Evolutionary conservation across 2,113 vertebrate species (phyloP).

Genomic region (Toxotes jaculatrix): DNA sequence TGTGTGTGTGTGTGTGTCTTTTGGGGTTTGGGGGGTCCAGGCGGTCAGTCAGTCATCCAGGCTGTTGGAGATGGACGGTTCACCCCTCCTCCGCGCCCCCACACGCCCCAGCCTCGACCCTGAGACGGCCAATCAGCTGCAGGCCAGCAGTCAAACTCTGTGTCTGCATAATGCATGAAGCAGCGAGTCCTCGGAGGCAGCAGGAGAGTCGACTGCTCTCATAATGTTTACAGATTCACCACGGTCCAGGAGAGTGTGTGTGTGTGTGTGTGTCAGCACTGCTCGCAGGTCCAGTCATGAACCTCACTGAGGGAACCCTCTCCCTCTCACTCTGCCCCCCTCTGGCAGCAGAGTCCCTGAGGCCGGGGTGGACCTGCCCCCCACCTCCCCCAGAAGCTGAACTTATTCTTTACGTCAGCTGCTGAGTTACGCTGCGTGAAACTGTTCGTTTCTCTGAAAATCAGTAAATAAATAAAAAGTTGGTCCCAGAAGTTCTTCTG

Average conservation of each 20-base stretch:
- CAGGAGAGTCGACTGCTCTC: constrained; percentile 33
- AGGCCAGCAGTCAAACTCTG: constrained; percentile 81
- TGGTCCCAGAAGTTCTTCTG: too few relatives aligned
- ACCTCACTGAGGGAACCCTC: constrained; percentile 31
- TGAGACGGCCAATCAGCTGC: constrained; percentile 74
- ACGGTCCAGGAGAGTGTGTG: constrained; percentile 12
- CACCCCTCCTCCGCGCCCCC: background rate
- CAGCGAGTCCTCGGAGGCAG: constrained; percentile 53
- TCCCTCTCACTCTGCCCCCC: constrained; percentile 1
- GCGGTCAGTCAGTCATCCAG: constrained; percentile 40
- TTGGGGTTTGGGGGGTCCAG: constrained; percentile 18
- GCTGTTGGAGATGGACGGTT: constrained; percentile 52
- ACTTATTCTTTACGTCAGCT: too few relatives aligned
- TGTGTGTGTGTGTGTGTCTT: constrained; percentile 21
- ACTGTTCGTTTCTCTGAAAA: too few relatives aligned
- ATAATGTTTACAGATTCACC: constrained; percentile 63
- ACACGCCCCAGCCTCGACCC: constrained; percentile 46
- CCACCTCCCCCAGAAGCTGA: too few relatives aligned
- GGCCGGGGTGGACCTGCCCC: too few relatives aligned
- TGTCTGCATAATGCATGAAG: constrained; percentile 78
- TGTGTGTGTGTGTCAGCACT: constrained; percentile 21
- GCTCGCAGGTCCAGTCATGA: constrained; percentile 38
- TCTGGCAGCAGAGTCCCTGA: too few relatives aligned
- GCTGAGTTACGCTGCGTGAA: too few relatives aligned
- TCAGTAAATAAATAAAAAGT: too few relatives aligned